Base-by-base conservation (phyloP, 2,113 vertebrate genomes). In the Pseudorasbora parva region DNA sequence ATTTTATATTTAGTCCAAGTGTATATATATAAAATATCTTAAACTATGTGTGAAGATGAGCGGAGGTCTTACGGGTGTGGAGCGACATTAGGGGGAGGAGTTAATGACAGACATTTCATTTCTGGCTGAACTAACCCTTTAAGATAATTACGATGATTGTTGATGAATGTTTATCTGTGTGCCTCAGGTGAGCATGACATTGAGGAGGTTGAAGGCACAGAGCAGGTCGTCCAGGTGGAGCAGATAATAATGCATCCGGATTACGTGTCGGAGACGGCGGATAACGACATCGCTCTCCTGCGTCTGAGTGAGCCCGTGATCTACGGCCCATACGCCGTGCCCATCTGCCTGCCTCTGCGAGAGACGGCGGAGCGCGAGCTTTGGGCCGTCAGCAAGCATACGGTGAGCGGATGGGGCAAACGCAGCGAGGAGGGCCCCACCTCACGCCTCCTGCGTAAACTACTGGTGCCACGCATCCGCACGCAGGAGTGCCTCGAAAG, bases 401-500 rank as follows among this genome's bases (percentile, higher is more conserved):
- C 92, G 0, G 97, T 99, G 56, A 97, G 95, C 0, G 98, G 98
- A 25, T 99, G 98, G 98, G 97, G 98, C 19, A 93, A 91, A 33
- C 92, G 95, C 1, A 85, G 94, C 0, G 94, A 98, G 51, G 86
- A 87, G 0, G 98, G 98, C 0, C 94, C 94, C 19, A 94, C 91
- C 0, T 93, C 97, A 0, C 83, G 87, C 3, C 0, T 93, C 14
- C 95, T 99, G 84, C 95, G 93, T 73, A 89, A 77, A 41, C 92
- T 98, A 3, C 79, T 87, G 0, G 92, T 99, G 59, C 98, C 97
- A 0, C 91, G 95, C 4, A 93, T 99, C 14, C 93, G 94, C 49
- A 95, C 94, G 0, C 94, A 95, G 89, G 93, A 95, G 86, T 99
- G 98, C 43, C 60, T 90, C 33, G 83, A 89, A 77, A 88, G 93